Evolutionary conservation across 2,888 invertebrate species (phyloP).

Genomic region (Agonopterix subpropinquella): DNA sequence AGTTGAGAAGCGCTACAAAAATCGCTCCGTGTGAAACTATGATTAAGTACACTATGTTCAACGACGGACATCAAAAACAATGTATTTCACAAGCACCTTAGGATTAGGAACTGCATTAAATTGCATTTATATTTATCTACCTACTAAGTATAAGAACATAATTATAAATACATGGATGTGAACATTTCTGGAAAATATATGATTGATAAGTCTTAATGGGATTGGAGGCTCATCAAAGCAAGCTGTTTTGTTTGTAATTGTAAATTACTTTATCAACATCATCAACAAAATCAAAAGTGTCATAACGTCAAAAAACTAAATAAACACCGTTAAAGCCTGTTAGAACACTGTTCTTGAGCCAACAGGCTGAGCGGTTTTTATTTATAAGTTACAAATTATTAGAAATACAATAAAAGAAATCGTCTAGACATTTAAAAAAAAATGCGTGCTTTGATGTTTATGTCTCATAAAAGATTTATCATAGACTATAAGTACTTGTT

Average conservation of each 20-base stretch:
- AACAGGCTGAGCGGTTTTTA: slow-evolving; percentile 64
- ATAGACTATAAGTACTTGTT: background rate
- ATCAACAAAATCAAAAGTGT: background rate
- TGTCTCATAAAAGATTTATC: slow-evolving; percentile 32
- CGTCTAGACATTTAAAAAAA: background rate
- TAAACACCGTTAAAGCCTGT: slow-evolving; percentile 62
- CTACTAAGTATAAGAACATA: too few relatives aligned
- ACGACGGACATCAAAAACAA: too few relatives aligned
- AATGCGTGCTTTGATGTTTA: slow-evolving; percentile 24
- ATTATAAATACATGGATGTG: slow-evolving; percentile 36
- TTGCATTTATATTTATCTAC: too few relatives aligned
- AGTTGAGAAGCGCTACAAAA: too few relatives aligned
- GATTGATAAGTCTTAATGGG: slow-evolving; percentile 40
- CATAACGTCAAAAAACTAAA: slow-evolving; percentile 14
- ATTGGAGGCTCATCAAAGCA: slow-evolving; percentile 61
- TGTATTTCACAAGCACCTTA: too few relatives aligned
- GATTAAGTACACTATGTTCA: too few relatives aligned
- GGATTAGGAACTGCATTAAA: too few relatives aligned
- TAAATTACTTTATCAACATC: background rate
- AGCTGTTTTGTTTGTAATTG: slow-evolving; percentile 8
- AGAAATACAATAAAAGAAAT: background rate
- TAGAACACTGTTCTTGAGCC: slow-evolving; percentile 71
- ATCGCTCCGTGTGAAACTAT: too few relatives aligned
- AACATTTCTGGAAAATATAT: slow-evolving; percentile 25
- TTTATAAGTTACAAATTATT: slow-evolving; percentile 1